Conservation (phyloP, 2,797 vertebrate genomes). For the Neoniphon sammara region DNA sequence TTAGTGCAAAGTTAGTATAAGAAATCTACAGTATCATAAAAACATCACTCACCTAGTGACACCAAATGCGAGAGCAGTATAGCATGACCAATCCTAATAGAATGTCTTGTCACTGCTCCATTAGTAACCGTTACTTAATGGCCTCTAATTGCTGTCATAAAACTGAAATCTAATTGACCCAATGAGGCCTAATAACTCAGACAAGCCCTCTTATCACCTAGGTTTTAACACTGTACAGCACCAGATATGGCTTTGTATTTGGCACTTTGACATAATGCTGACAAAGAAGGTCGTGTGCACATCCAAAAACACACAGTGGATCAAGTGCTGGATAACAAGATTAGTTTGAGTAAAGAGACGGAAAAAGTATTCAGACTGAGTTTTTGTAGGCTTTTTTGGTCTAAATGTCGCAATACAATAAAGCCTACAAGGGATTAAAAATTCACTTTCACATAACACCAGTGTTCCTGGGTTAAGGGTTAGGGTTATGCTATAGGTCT, state of each 20-base stretch:
- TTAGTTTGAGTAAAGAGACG: too few species aligned
- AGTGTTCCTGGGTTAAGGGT: too few species aligned
- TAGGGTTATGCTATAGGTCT: too few species aligned
- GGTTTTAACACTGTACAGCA: conserved; percentile 6
- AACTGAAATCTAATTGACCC: conserved; percentile 14
- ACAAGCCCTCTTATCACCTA: background rate
- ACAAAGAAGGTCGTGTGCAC: too few species aligned
- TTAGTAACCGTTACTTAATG: conserved; percentile 27
- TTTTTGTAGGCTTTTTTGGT: too few species aligned
- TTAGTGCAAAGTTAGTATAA: background rate
- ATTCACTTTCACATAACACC: too few species aligned
- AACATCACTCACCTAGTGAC: conserved; percentile 14
- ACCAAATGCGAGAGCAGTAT: background rate
- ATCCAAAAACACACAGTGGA: too few species aligned
- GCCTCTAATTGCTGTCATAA: conserved; percentile 24
- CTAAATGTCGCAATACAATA: too few species aligned
- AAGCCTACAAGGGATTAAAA: too few species aligned
- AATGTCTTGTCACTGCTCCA: conserved; percentile 26
- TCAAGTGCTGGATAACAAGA: too few species aligned
- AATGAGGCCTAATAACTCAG: conserved; percentile 24
- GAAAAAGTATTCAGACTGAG: too few species aligned
- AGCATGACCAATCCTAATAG: conserved; percentile 8
- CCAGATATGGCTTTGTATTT: background rate
- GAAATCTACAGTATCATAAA: conserved; percentile 29
- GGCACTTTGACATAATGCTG: background rate